Base-by-base conservation (phyloP, 2,113 vertebrate genomes). In the Brienomyrus brachyistius region DNA sequence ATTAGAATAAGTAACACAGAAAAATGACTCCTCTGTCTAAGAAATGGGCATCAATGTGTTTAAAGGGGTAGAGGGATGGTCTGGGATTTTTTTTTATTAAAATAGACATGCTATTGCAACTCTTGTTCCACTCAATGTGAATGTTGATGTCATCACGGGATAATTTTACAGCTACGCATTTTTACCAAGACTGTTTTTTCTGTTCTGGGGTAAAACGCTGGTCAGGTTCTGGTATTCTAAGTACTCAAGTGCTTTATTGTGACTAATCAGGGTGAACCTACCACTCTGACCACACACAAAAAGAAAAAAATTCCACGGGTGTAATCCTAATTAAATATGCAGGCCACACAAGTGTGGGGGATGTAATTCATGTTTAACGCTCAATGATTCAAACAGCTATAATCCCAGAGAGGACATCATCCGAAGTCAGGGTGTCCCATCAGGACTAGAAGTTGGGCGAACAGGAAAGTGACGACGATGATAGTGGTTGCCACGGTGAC, bases 1-100 rank as follows among this genome's bases (percentile, higher is more conserved):
- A 52, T 87, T 74, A 86, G 89, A 87, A 74, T 74, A 74, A 62
- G 59, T 87, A 74, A 83, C 47, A 21, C 45, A 52, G 84, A 59
- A 87, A 89, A 89, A 47, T 85, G 51, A 85, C 51, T 80, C 54
- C 43, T 8, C 3, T n/a, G 43, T 48, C 40, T 62, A 47, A 88
- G 21, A 66, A 56, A 85, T 21, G 40, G 74, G 4, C 21, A 84
- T 89, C 52, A n/a, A 19, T 47, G 51, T 62, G 89, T n/a, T 48
- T 48, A 40, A n/a, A 19, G 19, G 40, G 35, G 17, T 10, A 56
- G 1, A 10, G 50, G 48, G 70, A 15, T 5, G 80, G 17, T 89
- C 70, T 31, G 88, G 43, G 50, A 19, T 66, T 10, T 82, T 40
- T 40, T 80, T 80, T 74, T 40, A 88, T 74, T 47, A 77, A 88